Base-by-base conservation (phyloP, 92 coral and sea anemone genomes). In the Phenganax marumi region DNA sequence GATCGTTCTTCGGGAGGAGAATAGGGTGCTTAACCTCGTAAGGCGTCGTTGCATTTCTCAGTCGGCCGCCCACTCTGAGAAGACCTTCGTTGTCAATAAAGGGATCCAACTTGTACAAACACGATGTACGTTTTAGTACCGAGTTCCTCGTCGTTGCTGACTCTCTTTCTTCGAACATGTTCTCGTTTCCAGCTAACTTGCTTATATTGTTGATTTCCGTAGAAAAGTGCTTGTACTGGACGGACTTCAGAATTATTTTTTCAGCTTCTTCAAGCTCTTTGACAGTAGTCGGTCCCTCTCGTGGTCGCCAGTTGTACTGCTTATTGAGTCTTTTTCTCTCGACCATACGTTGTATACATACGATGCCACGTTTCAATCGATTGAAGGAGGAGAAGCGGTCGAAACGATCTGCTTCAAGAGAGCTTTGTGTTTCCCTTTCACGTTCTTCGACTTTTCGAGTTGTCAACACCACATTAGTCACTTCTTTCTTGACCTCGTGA, bases 11-110 rank as follows among this genome's bases (percentile, higher is more conserved):
- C 6, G 88, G 88, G 50, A 87, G 80, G 71, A 87, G 77, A 9
- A 88, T 68, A n/a, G 88, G 88, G 58, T 88, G 88, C 56, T 84
- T 88, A 39, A 75, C 75, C 21, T 80, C 79, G 51, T 70, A 84
- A 10, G 87, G 82, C 74, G 66, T 73, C 19, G 82, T 81, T 50
- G 75, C 63, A 56, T 62, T 85, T 21, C 70, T 46, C 1, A 86
- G 75, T 22, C 85, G 68, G 54, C 91, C 89, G 52, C 89, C 87
- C 14, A 86, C 90, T 83, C 90, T 72, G 75, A 89, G 85, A 7
- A 89, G 22, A 65, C 91, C 87, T 49, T 86, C 54, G 51, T 76
- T 63, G 24, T 89, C 87, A 16, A 85, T 73, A 81, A 89, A 89
- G 14, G 92, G 92, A 58, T 88, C 88, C 18, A 84, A 56, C 1